phyloP scores from a whole-genome alignment of 2,888 invertebrate genomes.

The Drosophila kambysellisi region DNA sequence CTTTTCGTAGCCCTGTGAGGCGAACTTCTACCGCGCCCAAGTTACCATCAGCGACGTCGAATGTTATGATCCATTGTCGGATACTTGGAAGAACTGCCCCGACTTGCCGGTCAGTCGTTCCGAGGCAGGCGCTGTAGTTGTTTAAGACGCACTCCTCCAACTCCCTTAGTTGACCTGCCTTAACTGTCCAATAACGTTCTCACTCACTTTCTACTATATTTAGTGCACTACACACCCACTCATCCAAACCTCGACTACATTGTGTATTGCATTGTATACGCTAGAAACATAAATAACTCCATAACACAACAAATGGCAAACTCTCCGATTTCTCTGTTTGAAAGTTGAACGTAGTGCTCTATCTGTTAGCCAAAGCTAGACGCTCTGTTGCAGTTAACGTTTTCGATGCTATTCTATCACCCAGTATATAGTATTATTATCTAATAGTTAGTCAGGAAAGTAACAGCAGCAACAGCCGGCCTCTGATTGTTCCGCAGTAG shows the following conservation, averaged over 20 bases:
- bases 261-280: conserved; percentile 59
- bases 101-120: conserved; percentile 93
- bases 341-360: conserved; percentile 59
- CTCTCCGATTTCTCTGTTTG: conserved; percentile 34
- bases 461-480: conserved; percentile 40
- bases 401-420: conserved; percentile 62
- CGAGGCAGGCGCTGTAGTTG: conserved; percentile 94
- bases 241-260: conserved; percentile 28
- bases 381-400: conserved; percentile 55
- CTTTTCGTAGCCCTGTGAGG: conserved; percentile 87
- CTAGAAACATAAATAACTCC: conserved; percentile 35
- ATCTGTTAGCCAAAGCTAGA: conserved; percentile 45
- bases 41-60: conserved; percentile 94
- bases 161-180: conserved; percentile 17
- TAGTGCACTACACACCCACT: conserved; percentile 26
- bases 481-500: conserved; percentile 54
- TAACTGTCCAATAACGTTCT: conserved; percentile 32
- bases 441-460: conserved; percentile 62
- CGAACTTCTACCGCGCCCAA: conserved; percentile 93
- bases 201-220: conserved; percentile 41
- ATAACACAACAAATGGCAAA: conserved; percentile 22
- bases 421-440: conserved; percentile 64
- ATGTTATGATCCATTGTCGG: conserved; percentile 92
- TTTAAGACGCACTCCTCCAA: conserved; percentile 85
- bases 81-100: conserved; percentile 92